Percentiles rank a stretch among this genome's conserved stretches.
Conservation (phyloP, 2,797 vertebrate species). For the Meriones psammophilus region DNA sequence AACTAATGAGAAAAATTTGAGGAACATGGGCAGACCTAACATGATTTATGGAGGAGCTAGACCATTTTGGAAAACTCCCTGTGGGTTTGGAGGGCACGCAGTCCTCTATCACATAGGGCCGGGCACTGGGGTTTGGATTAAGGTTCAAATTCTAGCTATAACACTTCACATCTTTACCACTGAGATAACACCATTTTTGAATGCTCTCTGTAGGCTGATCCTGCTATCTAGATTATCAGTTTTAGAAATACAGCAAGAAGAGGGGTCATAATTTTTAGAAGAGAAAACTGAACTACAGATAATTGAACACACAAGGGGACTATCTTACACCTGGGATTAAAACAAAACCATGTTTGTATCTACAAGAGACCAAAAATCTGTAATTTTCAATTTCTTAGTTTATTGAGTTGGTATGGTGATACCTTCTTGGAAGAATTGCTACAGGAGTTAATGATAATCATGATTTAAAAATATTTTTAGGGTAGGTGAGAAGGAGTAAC, state of each 20-base stretch:
- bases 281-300: not conserved
- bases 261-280: not conserved
- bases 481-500: too few relatives aligned
- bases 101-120: not conserved
- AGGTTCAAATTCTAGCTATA: conserved; percentile 4
- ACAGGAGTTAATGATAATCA: not conserved
- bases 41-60: conserved; percentile 35
- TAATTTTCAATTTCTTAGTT: conserved; percentile 15
- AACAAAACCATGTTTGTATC: too few relatives aligned
- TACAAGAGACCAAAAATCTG: not conserved
- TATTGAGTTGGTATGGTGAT: not conserved
- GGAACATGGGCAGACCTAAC: conserved; percentile 13
- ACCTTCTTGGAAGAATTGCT: not conserved
- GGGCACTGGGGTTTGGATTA: conserved; percentile 30
- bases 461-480: not conserved
- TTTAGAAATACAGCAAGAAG: not conserved
- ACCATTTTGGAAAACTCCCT: conserved; percentile 57
- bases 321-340: too few relatives aligned
- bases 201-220: not conserved
- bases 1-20: conserved; percentile 44
- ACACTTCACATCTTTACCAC: not conserved
- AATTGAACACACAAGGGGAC: not conserved
- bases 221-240: not conserved
- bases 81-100: conserved; percentile 32
- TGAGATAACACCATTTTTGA: not conserved